Conservation (phyloP, 2,113 vertebrate genomes). For the Sciurus niger region DNA sequence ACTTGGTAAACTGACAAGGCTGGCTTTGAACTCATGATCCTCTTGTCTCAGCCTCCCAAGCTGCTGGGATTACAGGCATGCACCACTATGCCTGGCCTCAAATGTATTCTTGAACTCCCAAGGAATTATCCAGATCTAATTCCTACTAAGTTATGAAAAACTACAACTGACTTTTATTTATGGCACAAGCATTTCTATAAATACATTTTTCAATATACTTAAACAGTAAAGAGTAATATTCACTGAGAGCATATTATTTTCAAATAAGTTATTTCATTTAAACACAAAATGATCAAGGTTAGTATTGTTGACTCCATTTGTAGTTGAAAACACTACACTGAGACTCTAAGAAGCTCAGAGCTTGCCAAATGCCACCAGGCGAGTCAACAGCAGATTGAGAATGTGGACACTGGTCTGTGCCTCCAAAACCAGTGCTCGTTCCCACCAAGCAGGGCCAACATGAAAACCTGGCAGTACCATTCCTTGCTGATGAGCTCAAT, state of each 20-base stretch:
- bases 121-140: background rate
- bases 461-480: background rate
- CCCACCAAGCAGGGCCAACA: background rate
- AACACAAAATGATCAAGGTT: conserved; percentile 13
- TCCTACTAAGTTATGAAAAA: conserved; percentile 12
- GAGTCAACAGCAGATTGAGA: background rate
- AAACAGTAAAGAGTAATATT: conserved; percentile 40
- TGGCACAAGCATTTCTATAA: conserved; percentile 15
- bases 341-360: background rate
- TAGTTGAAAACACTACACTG: background rate
- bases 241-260: conserved; percentile 22
- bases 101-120: conserved; percentile 41
- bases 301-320: background rate
- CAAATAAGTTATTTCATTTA: conserved; percentile 48
- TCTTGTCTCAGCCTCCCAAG: too few species aligned
- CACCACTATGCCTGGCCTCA: background rate
- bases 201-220: background rate
- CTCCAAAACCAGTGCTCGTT: background rate
- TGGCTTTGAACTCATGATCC: too few species aligned
- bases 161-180: conserved; percentile 32
- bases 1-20: too few species aligned
- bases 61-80: too few species aligned
- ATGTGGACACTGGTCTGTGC: background rate
- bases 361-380: conserved; percentile 9
- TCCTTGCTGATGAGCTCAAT: conserved; percentile 20